A percentile compares a stretch with the other conserved stretches of the same genome.
These are phyloP conservation scores for Metopia argyrocephala DNA, from an alignment of 2,888 invertebrate species.

Conservation along the genomic window DNA sequence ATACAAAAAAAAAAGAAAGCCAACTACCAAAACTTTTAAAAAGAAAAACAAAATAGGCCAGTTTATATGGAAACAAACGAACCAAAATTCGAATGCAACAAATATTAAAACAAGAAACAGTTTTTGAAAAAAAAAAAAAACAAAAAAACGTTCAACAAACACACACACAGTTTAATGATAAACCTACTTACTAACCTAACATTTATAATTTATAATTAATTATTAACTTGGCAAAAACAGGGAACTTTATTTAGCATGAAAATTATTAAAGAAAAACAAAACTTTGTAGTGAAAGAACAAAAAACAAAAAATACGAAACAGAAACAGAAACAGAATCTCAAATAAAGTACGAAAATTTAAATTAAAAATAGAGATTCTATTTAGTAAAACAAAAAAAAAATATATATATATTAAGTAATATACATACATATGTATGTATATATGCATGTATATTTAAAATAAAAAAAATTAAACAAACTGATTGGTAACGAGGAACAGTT, in stretches of 20 bases:
- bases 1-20: too few relatives aligned
- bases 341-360: too few relatives aligned
- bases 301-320: not conserved
- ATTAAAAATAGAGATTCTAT: too few relatives aligned
- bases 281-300: conserved; percentile 32
- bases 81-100: not conserved
- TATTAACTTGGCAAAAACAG: conserved; percentile 65
- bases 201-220: conserved; percentile 46
- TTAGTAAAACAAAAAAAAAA: too few relatives aligned
- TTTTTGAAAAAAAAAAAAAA: conserved; percentile 23
- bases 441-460: too few relatives aligned
- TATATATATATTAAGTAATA: conserved; percentile 7
- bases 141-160: conserved; percentile 27
- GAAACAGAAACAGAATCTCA: not conserved
- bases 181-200: not conserved
- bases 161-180: conserved; percentile 2
- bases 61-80: conserved; percentile 22
- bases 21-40: not conserved
- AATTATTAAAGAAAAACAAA: not conserved
- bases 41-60: conserved; percentile 3
- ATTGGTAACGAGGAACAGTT: conserved; percentile 41
- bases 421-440: too few relatives aligned
- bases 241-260: conserved; percentile 61
- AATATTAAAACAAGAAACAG: not conserved
- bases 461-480: not conserved